Evolutionary conservation across 2,113 vertebrate genomes (phyloP), one percentile per base, ranked within the genome.

Genomic region (Caretta caretta): DNA sequence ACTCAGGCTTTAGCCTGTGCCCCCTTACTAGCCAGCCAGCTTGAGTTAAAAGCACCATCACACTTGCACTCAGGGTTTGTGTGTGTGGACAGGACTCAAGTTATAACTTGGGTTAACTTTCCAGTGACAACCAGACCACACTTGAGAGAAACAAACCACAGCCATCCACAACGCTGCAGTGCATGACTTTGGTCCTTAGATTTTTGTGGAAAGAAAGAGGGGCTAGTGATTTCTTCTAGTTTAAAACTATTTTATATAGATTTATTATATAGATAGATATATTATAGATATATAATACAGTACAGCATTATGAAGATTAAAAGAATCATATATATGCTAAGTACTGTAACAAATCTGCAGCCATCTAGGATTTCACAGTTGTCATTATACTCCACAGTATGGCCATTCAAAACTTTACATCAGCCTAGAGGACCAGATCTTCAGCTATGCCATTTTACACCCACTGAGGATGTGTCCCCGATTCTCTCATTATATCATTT

Each of bases 241-340:
- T 90, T 90, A 92, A 90, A 94, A 89, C 5, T n/a, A 3, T 95
- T 83, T 76, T 91, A 56, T 86, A 95, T 42, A 84, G 10, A 80
- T 65, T 87, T 46, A 80, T 83, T 88, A 94, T 75, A 42, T 42
- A 42, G 38, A 42, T 42, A 42, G 38, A 42, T 42, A 42, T 42
- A 42, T 42, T 42, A 42, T 42, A 42, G 38, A 42, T 42, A 42
- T 42, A 42, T 92, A 90, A 84, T 79, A 57, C 89, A 88, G n/a
- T 84, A 56, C 4, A 83, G 75, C 35, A 79, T 56, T 93, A 88
- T 17, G 48, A 93, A 91, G 49, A 65, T 81, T 4, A 93, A 92
- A 93, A 86, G 2, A 92, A 81, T n/a, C 53, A 1, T 51, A 88
- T 75, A 54, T 90, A 20, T 92, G 38, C 19, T 83, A 87, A 87